Percentiles rank a stretch among this genome's conserved stretches.
Conservation (phyloP, 2,113 vertebrate genomes). For the Lampris incognitus region DNA sequence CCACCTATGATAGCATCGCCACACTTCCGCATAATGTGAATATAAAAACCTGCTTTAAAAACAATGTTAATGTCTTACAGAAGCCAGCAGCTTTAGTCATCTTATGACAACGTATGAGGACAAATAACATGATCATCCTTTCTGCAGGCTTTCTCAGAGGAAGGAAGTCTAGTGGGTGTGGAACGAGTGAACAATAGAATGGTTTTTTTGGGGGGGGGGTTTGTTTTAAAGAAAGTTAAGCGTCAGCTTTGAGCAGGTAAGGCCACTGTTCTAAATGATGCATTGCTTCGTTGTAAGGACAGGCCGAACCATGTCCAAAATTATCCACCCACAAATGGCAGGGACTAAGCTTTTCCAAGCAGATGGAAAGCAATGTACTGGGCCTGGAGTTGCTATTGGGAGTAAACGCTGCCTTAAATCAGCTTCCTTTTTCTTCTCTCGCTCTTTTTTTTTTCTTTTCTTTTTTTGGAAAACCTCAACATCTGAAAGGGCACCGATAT, state of each 20-base stretch:
- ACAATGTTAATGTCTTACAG: too few relatives aligned
- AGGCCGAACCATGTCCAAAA: conserved; percentile 57
- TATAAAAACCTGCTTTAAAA: too few relatives aligned
- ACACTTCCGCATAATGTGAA: too few relatives aligned
- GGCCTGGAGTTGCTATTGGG: neutral
- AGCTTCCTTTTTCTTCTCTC: conserved; percentile 13
- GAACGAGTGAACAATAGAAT: conserved; percentile 17
- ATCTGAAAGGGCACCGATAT: conserved; percentile 9
- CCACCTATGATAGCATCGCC: too few relatives aligned
- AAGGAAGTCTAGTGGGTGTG: conserved; percentile 37
- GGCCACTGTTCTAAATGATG: conserved; percentile 29
- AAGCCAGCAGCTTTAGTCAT: too few relatives aligned
- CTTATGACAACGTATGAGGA: neutral
- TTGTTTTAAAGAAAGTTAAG: neutral
- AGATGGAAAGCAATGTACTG: conserved; percentile 17
- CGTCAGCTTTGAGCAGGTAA: neutral
- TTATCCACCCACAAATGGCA: conserved; percentile 55
- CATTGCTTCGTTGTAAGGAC: conserved; percentile 43
- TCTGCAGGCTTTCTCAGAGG: neutral
- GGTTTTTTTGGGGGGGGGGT: too few relatives aligned
- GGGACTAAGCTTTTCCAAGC: conserved; percentile 2
- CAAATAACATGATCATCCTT: neutral
- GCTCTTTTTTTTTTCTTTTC: too few relatives aligned
- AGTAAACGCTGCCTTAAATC: conserved; percentile 23
- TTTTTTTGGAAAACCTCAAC: neutral